Conservation (phyloP, 1,140 invertebrate genomes). For the Bombus sylvicola region DNA sequence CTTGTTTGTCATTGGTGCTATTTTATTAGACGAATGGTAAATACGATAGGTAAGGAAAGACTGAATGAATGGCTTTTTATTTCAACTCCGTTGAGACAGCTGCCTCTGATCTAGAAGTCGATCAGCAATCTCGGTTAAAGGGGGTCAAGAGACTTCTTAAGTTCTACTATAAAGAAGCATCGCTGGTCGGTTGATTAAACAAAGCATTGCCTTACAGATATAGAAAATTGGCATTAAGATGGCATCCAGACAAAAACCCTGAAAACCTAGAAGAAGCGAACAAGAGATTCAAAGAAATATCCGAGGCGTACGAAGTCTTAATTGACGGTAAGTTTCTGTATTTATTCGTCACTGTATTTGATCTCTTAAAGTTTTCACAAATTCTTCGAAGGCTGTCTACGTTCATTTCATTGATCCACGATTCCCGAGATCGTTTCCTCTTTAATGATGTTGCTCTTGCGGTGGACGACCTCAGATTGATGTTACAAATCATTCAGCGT, state of each 20-base stretch:
- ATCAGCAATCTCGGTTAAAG: background rate
- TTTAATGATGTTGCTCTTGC: slow-evolving; percentile 21
- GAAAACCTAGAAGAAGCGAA: slow-evolving; percentile 98
- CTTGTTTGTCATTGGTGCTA: background rate
- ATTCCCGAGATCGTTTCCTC: slow-evolving; percentile 16
- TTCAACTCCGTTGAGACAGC: background rate
- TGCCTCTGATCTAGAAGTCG: slow-evolving; percentile 6
- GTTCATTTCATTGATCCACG: background rate
- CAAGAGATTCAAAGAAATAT: slow-evolving; percentile 98
- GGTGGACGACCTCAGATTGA: slow-evolving; percentile 13
- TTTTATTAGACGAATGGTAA: background rate
- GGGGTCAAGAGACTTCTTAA: background rate
- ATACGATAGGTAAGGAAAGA: background rate
- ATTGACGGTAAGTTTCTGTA: slow-evolving; percentile 92
- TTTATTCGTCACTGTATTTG: no score
- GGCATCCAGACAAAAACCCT: slow-evolving; percentile 99
- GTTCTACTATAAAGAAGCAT: background rate
- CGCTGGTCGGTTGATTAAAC: background rate
- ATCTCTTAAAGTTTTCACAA: background rate
- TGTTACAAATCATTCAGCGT: slow-evolving; percentile 30
- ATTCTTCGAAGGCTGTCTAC: background rate
- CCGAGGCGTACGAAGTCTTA: slow-evolving; percentile 99
- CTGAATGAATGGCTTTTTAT: background rate
- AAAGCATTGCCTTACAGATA: slow-evolving; percentile 87
- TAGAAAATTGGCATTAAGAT: slow-evolving; percentile 97